phyloP scores from a whole-genome alignment of 2,888 invertebrate species.

The Crepidodera aurea region DNA sequence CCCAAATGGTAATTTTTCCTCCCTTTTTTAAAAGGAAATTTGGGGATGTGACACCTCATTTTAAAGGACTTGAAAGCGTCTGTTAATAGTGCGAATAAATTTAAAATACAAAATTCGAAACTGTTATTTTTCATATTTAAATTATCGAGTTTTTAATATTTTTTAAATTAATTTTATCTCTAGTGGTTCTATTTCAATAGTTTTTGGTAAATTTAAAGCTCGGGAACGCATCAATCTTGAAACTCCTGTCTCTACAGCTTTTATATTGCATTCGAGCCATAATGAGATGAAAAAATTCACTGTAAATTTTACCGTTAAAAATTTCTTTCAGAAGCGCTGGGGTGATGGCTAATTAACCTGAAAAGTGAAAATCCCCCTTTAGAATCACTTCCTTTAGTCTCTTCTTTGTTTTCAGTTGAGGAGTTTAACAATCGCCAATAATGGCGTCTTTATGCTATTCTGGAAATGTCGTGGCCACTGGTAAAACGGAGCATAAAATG shows the following conservation, averaged over 20 bases:
- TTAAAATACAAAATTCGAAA: too few species aligned
- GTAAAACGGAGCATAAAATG: constrained; percentile 17
- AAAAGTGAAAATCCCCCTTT: constrained; percentile 13
- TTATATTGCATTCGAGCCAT: neutral
- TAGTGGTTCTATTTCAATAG: too few species aligned
- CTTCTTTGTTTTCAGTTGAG: constrained; percentile 13
- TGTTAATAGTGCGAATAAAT: too few species aligned
- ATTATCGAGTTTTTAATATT: too few species aligned
- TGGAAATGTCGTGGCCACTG: constrained; percentile 16
- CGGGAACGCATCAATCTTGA: too few species aligned
- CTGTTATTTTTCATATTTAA: too few species aligned
- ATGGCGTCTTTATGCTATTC: constrained; percentile 17
- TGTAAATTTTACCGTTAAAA: neutral
- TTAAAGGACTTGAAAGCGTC: too few species aligned
- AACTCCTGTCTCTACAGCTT: neutral
- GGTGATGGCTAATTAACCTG: constrained; percentile 13
- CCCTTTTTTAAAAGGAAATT: too few species aligned
- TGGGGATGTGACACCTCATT: too few species aligned
- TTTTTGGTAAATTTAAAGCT: too few species aligned
- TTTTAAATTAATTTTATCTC: too few species aligned
- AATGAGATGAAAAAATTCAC: neutral
- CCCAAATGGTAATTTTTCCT: too few species aligned
- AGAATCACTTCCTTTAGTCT: constrained; percentile 11
- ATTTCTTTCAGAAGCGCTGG: neutral
- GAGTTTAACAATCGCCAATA: constrained; percentile 15